These are phyloP conservation scores for Melipona quadrifasciata DNA, from an alignment of 1,140 invertebrate species.

Conservation along the genomic window DNA sequence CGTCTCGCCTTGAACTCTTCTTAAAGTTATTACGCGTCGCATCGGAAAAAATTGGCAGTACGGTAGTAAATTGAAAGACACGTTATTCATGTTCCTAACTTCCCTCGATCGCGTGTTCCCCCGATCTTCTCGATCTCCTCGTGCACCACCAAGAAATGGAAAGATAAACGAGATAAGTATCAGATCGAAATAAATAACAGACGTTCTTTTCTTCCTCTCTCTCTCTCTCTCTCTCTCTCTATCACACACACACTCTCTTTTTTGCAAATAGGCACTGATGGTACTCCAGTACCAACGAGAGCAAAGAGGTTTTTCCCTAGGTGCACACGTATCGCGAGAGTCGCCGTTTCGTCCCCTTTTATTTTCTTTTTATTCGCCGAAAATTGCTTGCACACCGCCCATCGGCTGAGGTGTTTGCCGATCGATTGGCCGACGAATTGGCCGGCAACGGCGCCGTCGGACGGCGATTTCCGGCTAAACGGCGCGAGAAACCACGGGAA, in stretches of 20 bases:
- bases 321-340: neutral
- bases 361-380: neutral
- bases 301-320: neutral
- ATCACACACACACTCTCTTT: neutral
- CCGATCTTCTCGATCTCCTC: slow-evolving; percentile 11
- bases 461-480: slow-evolving; percentile 19
- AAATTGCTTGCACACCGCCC: neutral
- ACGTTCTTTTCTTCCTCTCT: neutral
- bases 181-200: neutral
- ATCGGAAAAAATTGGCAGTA: slow-evolving; percentile 76
- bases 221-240: neutral
- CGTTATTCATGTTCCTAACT: slow-evolving; percentile 46
- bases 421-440: slow-evolving; percentile 8
- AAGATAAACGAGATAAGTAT: neutral
- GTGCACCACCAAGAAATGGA: neutral
- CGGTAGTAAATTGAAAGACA: slow-evolving; percentile 76
- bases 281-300: neutral
- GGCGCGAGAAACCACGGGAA: neutral
- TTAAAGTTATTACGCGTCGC: slow-evolving; percentile 62
- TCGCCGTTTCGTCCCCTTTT: neutral
- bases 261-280: too few species aligned
- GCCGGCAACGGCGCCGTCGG: neutral
- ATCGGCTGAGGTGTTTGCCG: neutral
- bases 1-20: slow-evolving; percentile 47
- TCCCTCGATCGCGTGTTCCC: slow-evolving; percentile 1